Evolutionary conservation across 2,797 vertebrate species (phyloP), one percentile per base, ranked within the genome.

Genomic region (Channa striata): DNA sequence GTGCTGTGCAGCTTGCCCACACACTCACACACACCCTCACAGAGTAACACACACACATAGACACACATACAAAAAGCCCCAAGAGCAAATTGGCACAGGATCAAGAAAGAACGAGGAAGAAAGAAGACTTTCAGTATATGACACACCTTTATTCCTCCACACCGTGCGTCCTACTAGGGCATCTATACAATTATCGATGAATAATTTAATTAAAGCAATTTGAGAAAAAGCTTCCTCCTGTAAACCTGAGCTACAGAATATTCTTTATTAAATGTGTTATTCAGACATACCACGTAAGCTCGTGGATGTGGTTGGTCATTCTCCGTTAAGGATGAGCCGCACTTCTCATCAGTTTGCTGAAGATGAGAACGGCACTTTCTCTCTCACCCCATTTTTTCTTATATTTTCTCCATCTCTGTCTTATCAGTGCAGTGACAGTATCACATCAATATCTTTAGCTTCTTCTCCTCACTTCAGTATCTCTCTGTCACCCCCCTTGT

Each of bases 1-100:
- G 67, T 89, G 84, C 72, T 78, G 73, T 73, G 53, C 70, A 59
- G 61, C 47, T 62, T 77, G 74, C 72, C 68, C 76, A 66, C 74
- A 75, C 74, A 77, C 52, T 54, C 78, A 65, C 14, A 59, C 79
- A 82, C 80, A 58, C 73, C 66, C 62, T 59, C 11, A 8, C 8
- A 25, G 17, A 60, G 16, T 21, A 61, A 46, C 59, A 70, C 48
- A 73, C 47, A 63, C 57, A 65, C n/a, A 44, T 48, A 64, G 11
- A 51, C 17, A 64, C 47, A 71, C 3, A 50, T 11, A 50, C 64
- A 36, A 42, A 23, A 17, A 60, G 16, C 14, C 81, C 73, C 3
- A 11, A 58, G 34, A 64, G 72, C 12, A 47, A 81, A 17, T 42
- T 81, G 64, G 67, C 78, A 62, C 2, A 0, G 0, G 47, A 6